Conservation (phyloP, 2,888 invertebrate genomes). For the Urechis unicinctus region DNA sequence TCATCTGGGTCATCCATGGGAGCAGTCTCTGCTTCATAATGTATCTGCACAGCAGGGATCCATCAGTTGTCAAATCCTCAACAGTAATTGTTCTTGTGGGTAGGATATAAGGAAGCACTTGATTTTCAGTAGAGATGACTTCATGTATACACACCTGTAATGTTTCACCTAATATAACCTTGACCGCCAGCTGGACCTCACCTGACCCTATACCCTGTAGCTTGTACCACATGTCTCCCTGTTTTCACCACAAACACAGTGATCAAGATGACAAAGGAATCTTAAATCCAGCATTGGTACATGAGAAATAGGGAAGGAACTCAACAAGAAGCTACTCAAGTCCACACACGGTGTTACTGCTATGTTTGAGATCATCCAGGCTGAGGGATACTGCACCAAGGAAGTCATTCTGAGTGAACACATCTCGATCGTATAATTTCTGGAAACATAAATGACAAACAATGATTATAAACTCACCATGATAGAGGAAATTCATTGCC, state of each 20-base stretch:
- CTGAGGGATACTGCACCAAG: slow-evolving; percentile 54
- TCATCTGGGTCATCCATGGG: too few species aligned
- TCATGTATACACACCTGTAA: not conserved
- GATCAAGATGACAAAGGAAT: too few species aligned
- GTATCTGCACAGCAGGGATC: too few species aligned
- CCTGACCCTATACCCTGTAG: slow-evolving; percentile 54
- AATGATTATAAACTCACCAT: not conserved
- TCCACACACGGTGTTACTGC: too few species aligned
- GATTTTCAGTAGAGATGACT: too few species aligned
- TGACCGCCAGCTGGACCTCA: slow-evolving; percentile 53
- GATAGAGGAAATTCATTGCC: too few species aligned
- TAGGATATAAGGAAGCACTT: not conserved
- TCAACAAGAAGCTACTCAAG: too few species aligned
- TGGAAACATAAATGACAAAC: slow-evolving; percentile 21
- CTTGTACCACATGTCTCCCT: slow-evolving; percentile 45
- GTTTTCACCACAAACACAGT: too few species aligned
- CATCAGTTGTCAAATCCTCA: too few species aligned
- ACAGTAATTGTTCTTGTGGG: not conserved
- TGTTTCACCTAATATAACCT: slow-evolving; percentile 32
- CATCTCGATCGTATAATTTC: slow-evolving; percentile 56
- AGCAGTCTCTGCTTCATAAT: too few species aligned
- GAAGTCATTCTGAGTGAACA: slow-evolving; percentile 56
- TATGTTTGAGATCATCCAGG: slow-evolving; percentile 53
- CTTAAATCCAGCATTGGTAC: too few species aligned
- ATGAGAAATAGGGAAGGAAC: too few species aligned